A percentile compares a stretch with the other conserved stretches of the same genome.
Evolutionary conservation across 2,797 vertebrate species (phyloP).

Genomic region (Sebastiscus tertius): DNA sequence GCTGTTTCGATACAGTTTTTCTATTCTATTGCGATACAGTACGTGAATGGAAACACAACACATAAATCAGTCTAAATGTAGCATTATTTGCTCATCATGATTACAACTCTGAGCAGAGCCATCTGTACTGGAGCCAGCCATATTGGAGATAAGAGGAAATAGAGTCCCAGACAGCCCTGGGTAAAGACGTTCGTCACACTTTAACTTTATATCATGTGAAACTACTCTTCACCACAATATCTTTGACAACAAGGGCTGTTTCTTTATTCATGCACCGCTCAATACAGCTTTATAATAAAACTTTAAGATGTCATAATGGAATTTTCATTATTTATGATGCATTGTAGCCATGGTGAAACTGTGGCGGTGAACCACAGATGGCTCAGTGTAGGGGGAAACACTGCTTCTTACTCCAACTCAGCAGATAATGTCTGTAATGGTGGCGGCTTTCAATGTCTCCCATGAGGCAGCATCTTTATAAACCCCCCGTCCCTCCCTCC

Average conservation of each 20-base stretch:
- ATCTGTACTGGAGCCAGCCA: not conserved
- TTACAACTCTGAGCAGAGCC: not conserved
- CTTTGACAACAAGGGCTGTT: not conserved
- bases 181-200: not conserved
- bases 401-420: not conserved
- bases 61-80: not conserved
- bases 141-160: not conserved
- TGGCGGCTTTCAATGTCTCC: constrained; percentile 19
- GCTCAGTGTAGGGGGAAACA: not conserved
- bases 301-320: constrained; percentile 1
- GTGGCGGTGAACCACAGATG: not conserved
- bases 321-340: constrained; percentile 11
- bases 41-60: not conserved
- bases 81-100: not conserved
- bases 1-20: not conserved
- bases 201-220: not conserved
- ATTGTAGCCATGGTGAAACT: not conserved
- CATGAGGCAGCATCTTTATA: constrained; percentile 29
- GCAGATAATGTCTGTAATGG: constrained; percentile 13
- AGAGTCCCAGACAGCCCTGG: not conserved
- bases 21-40: not conserved
- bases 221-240: not conserved
- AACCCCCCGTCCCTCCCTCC: not conserved
- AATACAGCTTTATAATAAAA: not conserved
- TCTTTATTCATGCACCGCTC: not conserved